Conservation (phyloP, 1,140 invertebrate species). For the Drosophila murphyi region DNA sequence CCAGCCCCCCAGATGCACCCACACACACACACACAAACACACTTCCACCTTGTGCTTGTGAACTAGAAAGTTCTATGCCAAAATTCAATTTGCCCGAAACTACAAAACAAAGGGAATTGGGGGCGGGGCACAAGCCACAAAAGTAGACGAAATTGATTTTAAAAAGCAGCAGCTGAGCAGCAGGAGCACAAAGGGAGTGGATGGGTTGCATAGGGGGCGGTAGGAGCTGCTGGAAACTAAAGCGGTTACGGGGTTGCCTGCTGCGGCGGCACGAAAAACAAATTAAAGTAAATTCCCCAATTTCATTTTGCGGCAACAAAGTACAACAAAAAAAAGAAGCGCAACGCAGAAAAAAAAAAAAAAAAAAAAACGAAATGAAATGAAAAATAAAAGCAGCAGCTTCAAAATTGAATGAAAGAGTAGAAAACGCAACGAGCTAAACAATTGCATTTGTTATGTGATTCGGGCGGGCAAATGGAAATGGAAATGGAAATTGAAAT, state of each 20-base stretch:
- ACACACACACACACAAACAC: too few species aligned
- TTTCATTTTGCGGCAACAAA: conserved; percentile 77
- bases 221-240: conserved; percentile 25
- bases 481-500: conserved; percentile 24
- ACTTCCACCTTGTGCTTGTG: conserved; percentile 1
- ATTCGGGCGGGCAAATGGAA: conserved; percentile 7
- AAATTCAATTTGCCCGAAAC: conserved; percentile 77
- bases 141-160: conserved; percentile 83
- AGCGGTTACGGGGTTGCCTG: conserved; percentile 24
- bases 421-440: conserved; percentile 66
- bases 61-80: conserved; percentile 62
- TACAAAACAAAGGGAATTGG: conserved; percentile 58
- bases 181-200: conserved; percentile 3
- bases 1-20: background rate
- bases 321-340: conserved; percentile 42
- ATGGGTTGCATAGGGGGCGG: background rate
- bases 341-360: conserved; percentile 16
- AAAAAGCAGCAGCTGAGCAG: conserved; percentile 58
- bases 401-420: conserved; percentile 47
- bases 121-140: conserved; percentile 28
- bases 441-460: conserved; percentile 73
- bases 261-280: conserved; percentile 78
- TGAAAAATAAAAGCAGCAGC: conserved; percentile 22
- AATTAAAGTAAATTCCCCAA: conserved; percentile 82
- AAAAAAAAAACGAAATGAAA: conserved; percentile 31